phyloP scores from a whole-genome alignment of 2,797 vertebrate species.

The Stomatorhinus walkeri region DNA sequence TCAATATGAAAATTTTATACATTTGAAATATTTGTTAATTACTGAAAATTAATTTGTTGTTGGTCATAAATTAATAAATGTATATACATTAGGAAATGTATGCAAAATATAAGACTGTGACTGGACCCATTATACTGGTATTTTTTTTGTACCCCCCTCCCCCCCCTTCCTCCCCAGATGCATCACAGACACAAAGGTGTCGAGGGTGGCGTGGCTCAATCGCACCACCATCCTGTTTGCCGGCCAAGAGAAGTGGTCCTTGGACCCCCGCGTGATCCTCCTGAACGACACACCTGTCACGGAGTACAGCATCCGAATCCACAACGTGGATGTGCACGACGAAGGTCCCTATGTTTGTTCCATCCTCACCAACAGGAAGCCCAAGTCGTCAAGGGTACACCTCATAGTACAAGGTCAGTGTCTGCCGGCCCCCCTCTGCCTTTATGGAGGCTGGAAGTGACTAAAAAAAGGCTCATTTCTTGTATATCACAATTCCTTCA shows the following conservation, averaged over 20 bases:
- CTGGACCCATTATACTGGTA: neutral
- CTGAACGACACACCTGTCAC: constrained; percentile 81
- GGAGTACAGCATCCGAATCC: constrained; percentile 94
- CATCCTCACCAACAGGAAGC: constrained; percentile 93
- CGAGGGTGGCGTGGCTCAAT: constrained; percentile 92
- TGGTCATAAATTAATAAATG: neutral
- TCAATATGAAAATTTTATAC: neutral
- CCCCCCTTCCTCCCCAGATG: constrained; percentile 63
- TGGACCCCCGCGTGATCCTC: constrained; percentile 87
- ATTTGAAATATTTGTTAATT: neutral
- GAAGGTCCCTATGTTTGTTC: constrained; percentile 94
- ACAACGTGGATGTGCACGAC: constrained; percentile 81
- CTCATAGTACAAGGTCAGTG: constrained; percentile 87
- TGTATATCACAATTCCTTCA: neutral
- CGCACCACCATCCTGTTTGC: constrained; percentile 93
- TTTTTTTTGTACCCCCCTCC: neutral
- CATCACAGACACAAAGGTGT: constrained; percentile 86
- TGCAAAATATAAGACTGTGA: neutral
- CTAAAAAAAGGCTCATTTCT: neutral
- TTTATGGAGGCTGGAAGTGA: neutral
- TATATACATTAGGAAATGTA: neutral
- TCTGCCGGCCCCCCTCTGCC: neutral
- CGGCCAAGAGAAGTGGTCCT: constrained; percentile 90
- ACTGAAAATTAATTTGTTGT: neutral
- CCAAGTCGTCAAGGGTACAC: constrained; percentile 85